These are phyloP conservation scores for Trichechus manatus DNA, from an alignment of 2,113 vertebrate genomes.

Conservation along the genomic window DNA sequence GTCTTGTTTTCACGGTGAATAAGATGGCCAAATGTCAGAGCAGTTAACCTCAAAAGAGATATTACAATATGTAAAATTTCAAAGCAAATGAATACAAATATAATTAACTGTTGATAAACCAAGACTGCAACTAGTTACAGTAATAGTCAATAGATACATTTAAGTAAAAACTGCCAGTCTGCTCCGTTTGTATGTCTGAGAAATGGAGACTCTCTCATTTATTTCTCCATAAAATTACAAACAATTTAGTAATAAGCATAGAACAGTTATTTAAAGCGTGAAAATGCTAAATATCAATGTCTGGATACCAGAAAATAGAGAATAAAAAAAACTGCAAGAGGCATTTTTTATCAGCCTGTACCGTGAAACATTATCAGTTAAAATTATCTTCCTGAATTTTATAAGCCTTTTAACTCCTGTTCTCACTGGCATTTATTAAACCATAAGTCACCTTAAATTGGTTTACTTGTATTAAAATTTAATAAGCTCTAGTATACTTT, in stretches of 20 bases:
- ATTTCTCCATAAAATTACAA: conserved; percentile 50
- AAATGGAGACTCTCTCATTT: conserved; percentile 6
- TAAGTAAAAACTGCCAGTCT: conserved; percentile 24
- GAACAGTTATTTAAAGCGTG: conserved; percentile 55
- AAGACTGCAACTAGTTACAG: conserved; percentile 57
- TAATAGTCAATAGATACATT: background rate
- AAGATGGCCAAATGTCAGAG: conserved; percentile 63
- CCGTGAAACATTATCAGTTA: conserved; percentile 73
- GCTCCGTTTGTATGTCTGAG: background rate
- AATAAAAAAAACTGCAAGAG: conserved; percentile 44
- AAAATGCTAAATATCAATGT: conserved; percentile 64
- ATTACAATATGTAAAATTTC: conserved; percentile 74
- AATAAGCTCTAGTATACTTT: conserved; percentile 71
- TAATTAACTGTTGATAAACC: conserved; percentile 72
- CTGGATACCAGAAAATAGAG: conserved; percentile 46
- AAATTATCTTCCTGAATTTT: conserved; percentile 79
- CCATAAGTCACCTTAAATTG: conserved; percentile 78
- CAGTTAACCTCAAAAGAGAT: conserved; percentile 76
- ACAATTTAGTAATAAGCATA: conserved; percentile 51
- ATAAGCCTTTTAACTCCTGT: conserved; percentile 74
- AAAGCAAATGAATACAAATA: conserved; percentile 43
- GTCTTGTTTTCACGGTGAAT: conserved; percentile 80
- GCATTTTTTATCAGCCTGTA: conserved; percentile 43
- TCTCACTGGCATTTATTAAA: conserved; percentile 81
- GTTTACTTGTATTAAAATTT: conserved; percentile 80